These are phyloP conservation scores for Tiliqua scincoides DNA, from an alignment of 2,113 vertebrate genomes.

Conservation along the genomic window DNA sequence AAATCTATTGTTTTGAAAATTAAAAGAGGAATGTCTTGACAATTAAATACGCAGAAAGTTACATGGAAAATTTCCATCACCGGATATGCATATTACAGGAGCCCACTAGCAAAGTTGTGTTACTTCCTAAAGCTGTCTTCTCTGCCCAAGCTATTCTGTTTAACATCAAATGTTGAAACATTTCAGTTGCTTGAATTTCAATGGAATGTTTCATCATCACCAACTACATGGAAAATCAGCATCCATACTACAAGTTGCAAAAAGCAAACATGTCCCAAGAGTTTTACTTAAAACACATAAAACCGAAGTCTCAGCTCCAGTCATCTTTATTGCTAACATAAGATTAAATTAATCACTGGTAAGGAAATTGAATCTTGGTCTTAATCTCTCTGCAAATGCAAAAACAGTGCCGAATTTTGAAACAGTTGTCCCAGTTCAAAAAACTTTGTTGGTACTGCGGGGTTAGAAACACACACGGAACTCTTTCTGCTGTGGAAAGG, in stretches of 20 bases:
- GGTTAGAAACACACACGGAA: background rate
- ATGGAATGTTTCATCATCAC: background rate
- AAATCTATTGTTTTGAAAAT: background rate
- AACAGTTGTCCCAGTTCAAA: background rate
- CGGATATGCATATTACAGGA: background rate
- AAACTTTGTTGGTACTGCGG: background rate
- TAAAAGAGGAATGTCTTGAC: background rate
- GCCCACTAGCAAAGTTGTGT: background rate
- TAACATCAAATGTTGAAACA: constrained; percentile 5
- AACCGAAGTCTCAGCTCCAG: background rate
- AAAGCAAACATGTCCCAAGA: background rate
- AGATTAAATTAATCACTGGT: background rate
- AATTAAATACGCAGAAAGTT: background rate
- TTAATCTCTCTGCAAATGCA: background rate
- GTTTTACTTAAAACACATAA: background rate
- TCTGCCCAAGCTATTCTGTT: background rate
- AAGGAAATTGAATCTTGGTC: background rate
- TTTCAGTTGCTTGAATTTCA: constrained; percentile 4
- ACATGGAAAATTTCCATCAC: background rate
- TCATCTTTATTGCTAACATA: background rate
- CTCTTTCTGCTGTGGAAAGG: background rate
- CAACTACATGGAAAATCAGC: background rate
- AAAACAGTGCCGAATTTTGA: background rate
- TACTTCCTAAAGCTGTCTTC: background rate
- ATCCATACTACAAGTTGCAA: background rate